Conservation (phyloP, 1,140 invertebrate genomes). For the Platorchestia sp. region DNA sequence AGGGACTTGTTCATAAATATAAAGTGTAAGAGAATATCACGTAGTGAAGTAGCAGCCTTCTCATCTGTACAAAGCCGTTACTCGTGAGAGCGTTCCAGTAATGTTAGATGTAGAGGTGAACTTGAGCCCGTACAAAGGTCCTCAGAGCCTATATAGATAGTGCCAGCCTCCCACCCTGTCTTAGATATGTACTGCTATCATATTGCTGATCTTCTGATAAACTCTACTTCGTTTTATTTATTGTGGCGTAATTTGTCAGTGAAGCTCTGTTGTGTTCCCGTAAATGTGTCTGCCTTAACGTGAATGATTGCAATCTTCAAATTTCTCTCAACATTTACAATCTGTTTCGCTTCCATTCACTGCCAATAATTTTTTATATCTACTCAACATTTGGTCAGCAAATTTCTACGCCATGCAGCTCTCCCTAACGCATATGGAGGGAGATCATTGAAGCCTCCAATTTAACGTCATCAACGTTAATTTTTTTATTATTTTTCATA, state of each 20-base stretch:
- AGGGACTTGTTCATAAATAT: background rate
- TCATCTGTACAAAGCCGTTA: conserved; percentile 41
- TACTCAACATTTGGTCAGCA: no score
- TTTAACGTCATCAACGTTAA: no score
- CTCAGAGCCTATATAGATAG: conserved; percentile 1
- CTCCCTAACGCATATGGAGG: no score
- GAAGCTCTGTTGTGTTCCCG: background rate
- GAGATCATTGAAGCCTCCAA: no score
- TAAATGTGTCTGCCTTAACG: background rate
- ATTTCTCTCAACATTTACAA: background rate
- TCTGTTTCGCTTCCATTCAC: background rate
- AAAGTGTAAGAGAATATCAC: background rate
- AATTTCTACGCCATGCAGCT: no score
- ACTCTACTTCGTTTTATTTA: background rate
- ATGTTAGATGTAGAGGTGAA: background rate
- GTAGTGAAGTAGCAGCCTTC: background rate
- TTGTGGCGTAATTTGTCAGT: background rate
- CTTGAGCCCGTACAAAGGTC: background rate
- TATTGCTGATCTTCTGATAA: background rate
- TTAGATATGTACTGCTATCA: background rate
- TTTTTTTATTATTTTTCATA: no score
- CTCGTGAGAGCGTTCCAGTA: background rate
- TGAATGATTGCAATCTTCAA: background rate
- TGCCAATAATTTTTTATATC: background rate
- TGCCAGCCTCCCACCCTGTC: background rate